Conservation (phyloP, 2,888 invertebrate species). For the Nemotelus nigrinus region DNA sequence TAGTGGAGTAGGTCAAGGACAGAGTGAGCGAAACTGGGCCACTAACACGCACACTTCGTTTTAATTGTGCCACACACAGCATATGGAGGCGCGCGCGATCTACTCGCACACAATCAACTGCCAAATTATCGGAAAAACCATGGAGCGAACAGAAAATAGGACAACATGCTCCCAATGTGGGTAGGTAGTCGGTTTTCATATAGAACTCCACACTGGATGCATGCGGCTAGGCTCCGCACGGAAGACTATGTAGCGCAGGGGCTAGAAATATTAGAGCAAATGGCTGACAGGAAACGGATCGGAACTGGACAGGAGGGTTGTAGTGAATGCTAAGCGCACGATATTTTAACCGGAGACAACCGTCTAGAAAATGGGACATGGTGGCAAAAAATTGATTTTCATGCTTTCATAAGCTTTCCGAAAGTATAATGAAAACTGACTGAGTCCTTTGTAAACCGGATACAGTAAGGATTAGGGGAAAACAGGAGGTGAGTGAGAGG, state of each 20-base stretch:
- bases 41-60: conserved; percentile 52
- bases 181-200: background rate
- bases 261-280: background rate
- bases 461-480: background rate
- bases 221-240: background rate
- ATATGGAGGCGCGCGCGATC: conserved; percentile 21
- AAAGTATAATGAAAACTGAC: background rate
- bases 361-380: conserved; percentile 5
- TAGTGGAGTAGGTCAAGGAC: conserved; percentile 66
- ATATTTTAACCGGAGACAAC: background rate
- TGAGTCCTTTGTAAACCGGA: background rate
- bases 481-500: background rate
- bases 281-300: background rate
- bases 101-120: conserved; percentile 47
- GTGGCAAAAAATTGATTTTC: conserved; percentile 40
- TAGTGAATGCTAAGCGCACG: conserved; percentile 10
- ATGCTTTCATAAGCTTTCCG: background rate
- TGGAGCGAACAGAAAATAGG: conserved; percentile 35
- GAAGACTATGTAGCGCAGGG: background rate
- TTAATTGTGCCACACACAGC: conserved; percentile 50
- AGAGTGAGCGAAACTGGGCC: conserved; percentile 62
- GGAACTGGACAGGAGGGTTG: background rate
- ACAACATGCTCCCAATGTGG: conserved; percentile 16
- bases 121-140: conserved; percentile 47
- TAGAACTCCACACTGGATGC: background rate